A percentile compares a stretch with the other conserved stretches of the same genome.
Conservation (phyloP, 1,140 invertebrate genomes). For the Lutraria rhynchaena region DNA sequence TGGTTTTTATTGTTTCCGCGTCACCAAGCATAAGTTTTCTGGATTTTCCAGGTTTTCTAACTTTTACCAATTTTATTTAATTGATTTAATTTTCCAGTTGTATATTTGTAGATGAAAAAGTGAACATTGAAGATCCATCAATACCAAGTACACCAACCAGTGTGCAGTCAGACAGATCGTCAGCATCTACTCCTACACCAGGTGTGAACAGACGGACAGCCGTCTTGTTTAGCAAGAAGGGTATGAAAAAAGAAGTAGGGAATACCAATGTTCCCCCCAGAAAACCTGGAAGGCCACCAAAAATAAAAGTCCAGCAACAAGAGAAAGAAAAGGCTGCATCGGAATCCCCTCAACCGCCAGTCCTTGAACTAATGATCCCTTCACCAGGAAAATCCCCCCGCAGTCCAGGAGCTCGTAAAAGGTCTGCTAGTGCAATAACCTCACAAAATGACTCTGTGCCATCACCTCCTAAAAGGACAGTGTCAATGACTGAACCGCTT, state of each 20-base stretch:
- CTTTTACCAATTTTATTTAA: too few relatives aligned
- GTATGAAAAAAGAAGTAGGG: slow-evolving; percentile 68
- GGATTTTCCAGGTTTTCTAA: too few relatives aligned
- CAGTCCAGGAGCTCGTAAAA: slow-evolving; percentile 69
- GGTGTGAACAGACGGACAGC: slow-evolving; percentile 91
- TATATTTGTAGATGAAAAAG: slow-evolving; percentile 55
- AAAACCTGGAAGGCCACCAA: slow-evolving; percentile 70
- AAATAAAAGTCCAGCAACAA: slow-evolving; percentile 51
- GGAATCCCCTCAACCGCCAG: slow-evolving; percentile 69
- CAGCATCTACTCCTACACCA: slow-evolving; percentile 66
- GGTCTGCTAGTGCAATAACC: slow-evolving; percentile 73
- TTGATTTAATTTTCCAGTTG: too few relatives aligned
- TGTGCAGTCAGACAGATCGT: slow-evolving; percentile 47
- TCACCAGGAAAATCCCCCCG: slow-evolving; percentile 57
- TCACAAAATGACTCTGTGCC: slow-evolving; percentile 65
- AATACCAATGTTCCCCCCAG: slow-evolving; percentile 60
- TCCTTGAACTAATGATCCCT: slow-evolving; percentile 66
- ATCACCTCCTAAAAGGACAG: slow-evolving; percentile 74
- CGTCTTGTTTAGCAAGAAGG: slow-evolving; percentile 92
- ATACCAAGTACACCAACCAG: slow-evolving; percentile 49
- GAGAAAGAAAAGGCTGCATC: slow-evolving; percentile 49
- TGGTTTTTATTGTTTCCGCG: too few relatives aligned
- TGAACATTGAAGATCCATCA: background rate
- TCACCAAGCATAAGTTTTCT: too few relatives aligned
- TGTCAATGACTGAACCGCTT: slow-evolving; percentile 63